Evolutionary conservation across 2,797 vertebrate species (phyloP).

Genomic region (Takifugu ocellatus): DNA sequence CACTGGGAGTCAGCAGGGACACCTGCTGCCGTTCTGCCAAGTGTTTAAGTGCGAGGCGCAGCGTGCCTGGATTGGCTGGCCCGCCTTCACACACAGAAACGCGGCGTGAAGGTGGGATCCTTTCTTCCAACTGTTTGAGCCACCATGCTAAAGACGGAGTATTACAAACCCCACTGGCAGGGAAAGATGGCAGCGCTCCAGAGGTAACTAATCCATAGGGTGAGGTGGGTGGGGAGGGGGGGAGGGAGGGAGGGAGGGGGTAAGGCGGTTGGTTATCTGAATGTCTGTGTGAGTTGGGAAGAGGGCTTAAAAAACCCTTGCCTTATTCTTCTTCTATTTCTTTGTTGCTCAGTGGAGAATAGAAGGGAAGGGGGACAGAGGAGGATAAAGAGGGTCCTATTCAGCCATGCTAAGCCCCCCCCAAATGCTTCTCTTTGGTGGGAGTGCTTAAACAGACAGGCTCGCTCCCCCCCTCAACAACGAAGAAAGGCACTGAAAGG

Average conservation of each 20-base stretch:
- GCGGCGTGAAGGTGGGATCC: constrained; percentile 44
- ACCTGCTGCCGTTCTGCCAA: constrained; percentile 62
- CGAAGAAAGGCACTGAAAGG: constrained; percentile 72
- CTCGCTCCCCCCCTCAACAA: constrained; percentile 43
- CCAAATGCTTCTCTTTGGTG: constrained; percentile 72
- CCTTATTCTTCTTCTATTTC: constrained; percentile 63
- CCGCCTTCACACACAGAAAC: constrained; percentile 55
- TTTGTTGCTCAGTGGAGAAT: constrained; percentile 78
- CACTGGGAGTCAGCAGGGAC: constrained; percentile 62
- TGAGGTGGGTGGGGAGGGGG: constrained; percentile 43
- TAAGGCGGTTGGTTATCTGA: constrained; percentile 68
- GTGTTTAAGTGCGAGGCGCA: constrained; percentile 50
- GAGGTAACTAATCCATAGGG: constrained; percentile 74
- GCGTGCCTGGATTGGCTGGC: constrained; percentile 59
- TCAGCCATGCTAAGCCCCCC: constrained; percentile 73
- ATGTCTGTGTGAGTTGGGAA: constrained; percentile 55
- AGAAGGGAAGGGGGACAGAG: constrained; percentile 63
- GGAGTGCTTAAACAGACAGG: constrained; percentile 80
- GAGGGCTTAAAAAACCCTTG: constrained; percentile 37
- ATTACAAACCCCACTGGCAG: constrained; percentile 69
- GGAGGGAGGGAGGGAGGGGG: constrained; percentile 44
- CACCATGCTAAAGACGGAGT: constrained; percentile 66
- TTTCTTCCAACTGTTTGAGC: constrained; percentile 58
- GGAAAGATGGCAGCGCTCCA: constrained; percentile 68
- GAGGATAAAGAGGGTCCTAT: constrained; percentile 77